Evolutionary conservation across 2,888 invertebrate genomes (phyloP), one percentile per base, ranked within the genome.

Genomic region (Hirtodrosophila confusa): DNA sequence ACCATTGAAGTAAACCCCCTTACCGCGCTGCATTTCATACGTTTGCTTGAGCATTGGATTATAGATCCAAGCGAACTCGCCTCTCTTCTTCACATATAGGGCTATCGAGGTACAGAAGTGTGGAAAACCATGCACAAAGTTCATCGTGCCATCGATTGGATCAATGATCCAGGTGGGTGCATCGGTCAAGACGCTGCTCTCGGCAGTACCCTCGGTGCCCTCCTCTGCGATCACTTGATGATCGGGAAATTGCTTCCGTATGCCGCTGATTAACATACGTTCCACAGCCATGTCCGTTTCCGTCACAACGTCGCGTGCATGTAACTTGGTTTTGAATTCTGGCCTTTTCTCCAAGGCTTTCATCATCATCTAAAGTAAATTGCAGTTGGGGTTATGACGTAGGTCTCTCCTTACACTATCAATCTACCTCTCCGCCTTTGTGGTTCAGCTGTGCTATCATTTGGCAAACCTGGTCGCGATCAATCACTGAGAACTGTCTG

Each of bases 221-320:
- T 76, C 75, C 9, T 80, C 78, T 4, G 69, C 48, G 5, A 98
- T 97, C 88, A 97, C 97, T 93, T 95, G 95, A 88, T 97, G 97
- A 45, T 93, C 93, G 0, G 96, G 96, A 92, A 95, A 97, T 71
- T 93, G 92, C 50, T 93, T 92, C 1, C 93, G 92, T 37, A 97
- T 92, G 4, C 95, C 95, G 4, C 93, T 92, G 53, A 98, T 96
- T 8, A 99, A 91, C 7, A 96, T 92, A 69, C 95, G 94, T 91
- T 99, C 99, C 0, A 99, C 97, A 88, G 95, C 94, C 89, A 96
- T 95, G 91, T 99, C 99, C 10, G 97, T 96, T 93, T 97, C 97
- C 0, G 99, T 99, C 0, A 99, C 98, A 62, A 99, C 93, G 92
- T 99, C 99, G 66, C 97, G 96, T 69, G 96, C 95, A 78, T 94